Conservation (phyloP, 2,113 vertebrate species). For the Hyperoodon ampullatus region DNA sequence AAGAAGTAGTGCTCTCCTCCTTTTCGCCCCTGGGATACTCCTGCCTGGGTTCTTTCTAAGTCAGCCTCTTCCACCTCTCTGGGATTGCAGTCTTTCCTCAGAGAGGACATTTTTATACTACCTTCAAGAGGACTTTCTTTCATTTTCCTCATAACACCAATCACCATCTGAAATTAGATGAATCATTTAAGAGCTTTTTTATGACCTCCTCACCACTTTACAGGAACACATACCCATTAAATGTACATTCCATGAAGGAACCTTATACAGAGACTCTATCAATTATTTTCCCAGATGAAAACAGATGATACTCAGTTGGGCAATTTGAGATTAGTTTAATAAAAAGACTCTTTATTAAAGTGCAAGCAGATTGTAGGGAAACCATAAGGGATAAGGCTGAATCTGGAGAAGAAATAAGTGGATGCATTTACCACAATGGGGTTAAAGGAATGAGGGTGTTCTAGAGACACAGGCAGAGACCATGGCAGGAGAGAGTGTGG, state of each 20-base stretch:
- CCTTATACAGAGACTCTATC: background rate
- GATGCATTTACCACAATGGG: background rate
- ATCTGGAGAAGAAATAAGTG: background rate
- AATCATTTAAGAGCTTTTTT: background rate
- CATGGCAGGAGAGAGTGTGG: no score
- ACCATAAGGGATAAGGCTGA: no score
- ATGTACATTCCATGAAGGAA: background rate
- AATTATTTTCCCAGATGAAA: background rate
- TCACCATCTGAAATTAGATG: background rate
- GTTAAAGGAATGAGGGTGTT: fast-evolving
- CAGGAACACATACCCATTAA: background rate
- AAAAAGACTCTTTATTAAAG: background rate
- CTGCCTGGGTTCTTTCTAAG: background rate
- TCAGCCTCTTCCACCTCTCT: background rate
- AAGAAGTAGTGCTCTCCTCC: background rate
- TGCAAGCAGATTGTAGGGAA: background rate
- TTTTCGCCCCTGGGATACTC: no score
- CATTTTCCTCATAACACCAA: background rate
- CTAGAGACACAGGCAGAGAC: background rate
- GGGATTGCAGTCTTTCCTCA: background rate
- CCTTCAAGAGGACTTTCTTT: background rate
- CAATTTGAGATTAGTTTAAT: background rate
- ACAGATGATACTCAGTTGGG: background rate
- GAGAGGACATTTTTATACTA: background rate
- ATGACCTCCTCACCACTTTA: background rate